These are phyloP conservation scores for Panthera tigris DNA, from an alignment of 2,113 vertebrate species.

Conservation along the genomic window DNA sequence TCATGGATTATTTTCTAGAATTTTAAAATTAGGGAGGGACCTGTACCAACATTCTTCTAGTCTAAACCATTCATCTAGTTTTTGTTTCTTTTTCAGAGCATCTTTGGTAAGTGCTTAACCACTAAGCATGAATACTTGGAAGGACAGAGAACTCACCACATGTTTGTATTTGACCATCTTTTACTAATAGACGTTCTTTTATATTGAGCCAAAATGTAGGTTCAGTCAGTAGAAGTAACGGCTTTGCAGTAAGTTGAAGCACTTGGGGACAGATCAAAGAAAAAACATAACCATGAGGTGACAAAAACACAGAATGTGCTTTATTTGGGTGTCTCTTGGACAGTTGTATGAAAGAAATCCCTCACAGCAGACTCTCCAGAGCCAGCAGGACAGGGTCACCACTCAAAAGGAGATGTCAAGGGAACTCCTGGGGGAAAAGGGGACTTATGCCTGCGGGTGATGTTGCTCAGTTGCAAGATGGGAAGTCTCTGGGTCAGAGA, in stretches of 20 bases:
- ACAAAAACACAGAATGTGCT: background rate
- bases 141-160: background rate
- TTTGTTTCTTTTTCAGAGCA: background rate
- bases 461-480: background rate
- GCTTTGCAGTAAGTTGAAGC: background rate
- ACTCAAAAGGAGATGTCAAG: background rate
- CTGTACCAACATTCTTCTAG: background rate
- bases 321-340: background rate
- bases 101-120: background rate
- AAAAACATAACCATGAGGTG: background rate
- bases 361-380: background rate
- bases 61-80: background rate
- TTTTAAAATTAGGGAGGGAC: background rate
- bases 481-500: background rate
- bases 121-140: background rate
- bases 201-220: background rate
- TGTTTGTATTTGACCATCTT: background rate
- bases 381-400: background rate
- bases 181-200: background rate
- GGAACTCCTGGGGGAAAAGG: background rate
- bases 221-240: background rate
- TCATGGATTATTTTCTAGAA: constrained; percentile 27
- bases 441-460: background rate
- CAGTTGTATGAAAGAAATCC: background rate
- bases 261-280: background rate